Percentiles rank a stretch among this genome's conserved stretches.
Conservation (phyloP, 1,140 invertebrate genomes). For the Epicauta chinensis region DNA sequence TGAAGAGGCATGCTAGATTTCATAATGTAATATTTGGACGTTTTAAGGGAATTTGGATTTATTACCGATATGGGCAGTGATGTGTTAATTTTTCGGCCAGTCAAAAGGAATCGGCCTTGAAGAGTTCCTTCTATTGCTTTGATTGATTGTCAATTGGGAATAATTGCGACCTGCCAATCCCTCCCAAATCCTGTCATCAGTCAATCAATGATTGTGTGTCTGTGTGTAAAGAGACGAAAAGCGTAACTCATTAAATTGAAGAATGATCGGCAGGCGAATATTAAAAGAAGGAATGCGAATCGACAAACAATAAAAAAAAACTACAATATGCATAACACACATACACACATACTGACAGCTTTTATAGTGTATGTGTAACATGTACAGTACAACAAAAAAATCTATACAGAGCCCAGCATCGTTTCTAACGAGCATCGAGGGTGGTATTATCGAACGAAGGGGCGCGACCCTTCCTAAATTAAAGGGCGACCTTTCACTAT, state of each 20-base stretch:
- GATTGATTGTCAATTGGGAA: too few species aligned
- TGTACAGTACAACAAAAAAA: conserved; percentile 18
- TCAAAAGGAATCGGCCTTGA: too few species aligned
- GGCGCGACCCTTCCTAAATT: conserved; percentile 40
- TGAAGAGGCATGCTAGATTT: conserved; percentile 31
- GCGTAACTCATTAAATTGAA: too few species aligned
- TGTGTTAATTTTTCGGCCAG: conserved; percentile 27
- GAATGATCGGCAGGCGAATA: too few species aligned
- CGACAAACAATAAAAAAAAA: conserved; percentile 7
- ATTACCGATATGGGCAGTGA: conserved; percentile 22
- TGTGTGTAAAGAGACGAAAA: too few species aligned
- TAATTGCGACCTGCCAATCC: too few species aligned
- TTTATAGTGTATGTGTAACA: conserved; percentile 15
- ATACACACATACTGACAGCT: conserved; percentile 15
- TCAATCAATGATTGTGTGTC: too few species aligned
- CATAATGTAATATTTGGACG: conserved; percentile 35
- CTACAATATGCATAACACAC: conserved; percentile 26
- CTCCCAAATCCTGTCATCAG: too few species aligned
- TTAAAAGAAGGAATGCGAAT: too few species aligned
- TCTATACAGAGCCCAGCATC: conserved; percentile 22
- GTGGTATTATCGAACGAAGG: conserved; percentile 26
- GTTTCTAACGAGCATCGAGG: conserved; percentile 39
- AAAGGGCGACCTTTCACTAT: conserved; percentile 33
- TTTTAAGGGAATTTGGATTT: conserved; percentile 34
- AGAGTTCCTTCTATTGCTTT: too few species aligned